Evolutionary conservation across 2,113 vertebrate species (phyloP), one percentile per base, ranked within the genome.

Genomic region (Heteronetta atricapilla): DNA sequence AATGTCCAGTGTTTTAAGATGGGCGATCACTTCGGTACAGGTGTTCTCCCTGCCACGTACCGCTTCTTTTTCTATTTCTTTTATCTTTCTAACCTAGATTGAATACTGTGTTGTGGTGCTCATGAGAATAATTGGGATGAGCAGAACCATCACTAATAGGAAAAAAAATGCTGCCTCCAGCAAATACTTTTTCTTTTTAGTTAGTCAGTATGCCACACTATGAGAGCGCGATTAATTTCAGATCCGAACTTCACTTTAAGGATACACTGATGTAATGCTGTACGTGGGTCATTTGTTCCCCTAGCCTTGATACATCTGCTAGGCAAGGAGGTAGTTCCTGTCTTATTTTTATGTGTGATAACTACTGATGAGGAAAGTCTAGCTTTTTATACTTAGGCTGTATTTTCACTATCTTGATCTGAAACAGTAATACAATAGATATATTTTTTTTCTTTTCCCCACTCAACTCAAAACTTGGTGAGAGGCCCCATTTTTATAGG

Each of bases 121-220:
- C 92, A 86, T 91, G 91, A 97, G 91, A 87, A 87, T 97, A 97
- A 97, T 95, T 96, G 80, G 84, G 94, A 91, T 95, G 95, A 96
- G 92, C 52, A 95, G 93, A 95, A 94, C 82, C 93, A 96, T 94
- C 97, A 96, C 93, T 97, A 97, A 97, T 94, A 96, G 75, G 91
- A 93, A 94, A 96, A 96, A 86, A 95, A 95, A 86, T 97, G 85
- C 95, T 95, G 92, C 95, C 95, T 96, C 62, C 56, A 96, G 96
- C 67, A 97, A 96, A 86, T 94, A 93, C 74, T 90, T 95, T 91
- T 94, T 70, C 85, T 86, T 97, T 84, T 96, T 97, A 97, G 94
- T 97, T 38, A 38, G 38, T 38, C 88, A 93, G 11, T 82, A 70
- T 97, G 94, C 64, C 93, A 96, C 88, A 69, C 96, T 96, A 70